Conservation (phyloP, 2,888 invertebrate genomes). For the Xylota segnis region DNA sequence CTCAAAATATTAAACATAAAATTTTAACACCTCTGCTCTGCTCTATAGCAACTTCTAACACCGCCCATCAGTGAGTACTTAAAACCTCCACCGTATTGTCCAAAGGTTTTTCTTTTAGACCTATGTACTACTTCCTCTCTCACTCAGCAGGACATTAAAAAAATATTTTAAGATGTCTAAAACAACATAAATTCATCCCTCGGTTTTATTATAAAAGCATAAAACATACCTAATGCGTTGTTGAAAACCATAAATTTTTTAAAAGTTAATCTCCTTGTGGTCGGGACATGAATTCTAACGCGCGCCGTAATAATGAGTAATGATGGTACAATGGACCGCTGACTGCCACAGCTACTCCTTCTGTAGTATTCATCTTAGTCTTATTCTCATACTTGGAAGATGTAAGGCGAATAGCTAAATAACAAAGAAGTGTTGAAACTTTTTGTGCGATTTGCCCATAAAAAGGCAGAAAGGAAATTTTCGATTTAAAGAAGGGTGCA, state of each 20-base stretch:
- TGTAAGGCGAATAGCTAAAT: constrained; percentile 42
- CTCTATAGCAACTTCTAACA: background rate
- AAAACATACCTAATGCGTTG: constrained; percentile 78
- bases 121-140: constrained; percentile 20
- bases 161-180: constrained; percentile 77
- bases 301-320: constrained; percentile 75
- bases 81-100: constrained; percentile 51
- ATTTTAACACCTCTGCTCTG: constrained; percentile 23
- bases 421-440: constrained; percentile 63
- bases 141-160: constrained; percentile 76
- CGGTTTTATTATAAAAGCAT: constrained; percentile 78
- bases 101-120: constrained; percentile 24
- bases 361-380: constrained; percentile 54
- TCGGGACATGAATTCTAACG: constrained; percentile 74
- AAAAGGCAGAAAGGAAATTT: constrained; percentile 51
- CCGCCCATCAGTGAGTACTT: background rate
- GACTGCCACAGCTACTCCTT: constrained; percentile 13
- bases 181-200: constrained; percentile 75
- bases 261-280: constrained; percentile 78
- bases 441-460: constrained; percentile 38
- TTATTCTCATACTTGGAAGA: constrained; percentile 51
- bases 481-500: constrained; percentile 62
- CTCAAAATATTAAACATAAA: constrained; percentile 21
- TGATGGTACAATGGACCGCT: constrained; percentile 70
- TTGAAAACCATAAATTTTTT: constrained; percentile 79